Conservation (phyloP, 2,797 vertebrate species). For the Xyrichtys novacula region DNA sequence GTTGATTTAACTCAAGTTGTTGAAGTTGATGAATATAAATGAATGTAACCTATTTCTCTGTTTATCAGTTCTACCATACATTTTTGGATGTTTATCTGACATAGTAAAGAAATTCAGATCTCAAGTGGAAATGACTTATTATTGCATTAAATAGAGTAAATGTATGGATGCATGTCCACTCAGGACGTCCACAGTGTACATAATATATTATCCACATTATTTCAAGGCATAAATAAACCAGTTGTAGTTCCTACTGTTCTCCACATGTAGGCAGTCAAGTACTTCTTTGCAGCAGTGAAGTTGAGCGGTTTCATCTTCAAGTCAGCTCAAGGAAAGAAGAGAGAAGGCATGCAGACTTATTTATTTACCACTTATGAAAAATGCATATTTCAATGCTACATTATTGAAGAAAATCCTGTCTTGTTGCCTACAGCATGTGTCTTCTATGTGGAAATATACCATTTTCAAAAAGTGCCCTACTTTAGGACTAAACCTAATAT, state of each 20-base stretch:
- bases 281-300: slow-evolving; percentile 12
- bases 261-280: slow-evolving; percentile 76
- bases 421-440: too few species aligned
- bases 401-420: too few species aligned
- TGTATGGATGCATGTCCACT: too few species aligned
- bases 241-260: slow-evolving; percentile 45
- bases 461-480: not conserved
- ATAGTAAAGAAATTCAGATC: too few species aligned
- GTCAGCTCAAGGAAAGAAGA: not conserved
- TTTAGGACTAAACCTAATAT: not conserved
- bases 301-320: not conserved
- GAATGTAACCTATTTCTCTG: too few species aligned
- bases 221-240: not conserved
- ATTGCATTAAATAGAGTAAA: too few species aligned
- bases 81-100: too few species aligned
- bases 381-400: too few species aligned
- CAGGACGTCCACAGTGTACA: not conserved
- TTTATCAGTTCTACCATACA: too few species aligned
- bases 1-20: too few species aligned
- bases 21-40: too few species aligned
- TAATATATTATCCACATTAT: not conserved
- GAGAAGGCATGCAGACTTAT: not conserved
- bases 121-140: too few species aligned
- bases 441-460: not conserved
- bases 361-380: not conserved